phyloP scores from a whole-genome alignment of 2,797 vertebrate species.

The Labroides dimidiatus region DNA sequence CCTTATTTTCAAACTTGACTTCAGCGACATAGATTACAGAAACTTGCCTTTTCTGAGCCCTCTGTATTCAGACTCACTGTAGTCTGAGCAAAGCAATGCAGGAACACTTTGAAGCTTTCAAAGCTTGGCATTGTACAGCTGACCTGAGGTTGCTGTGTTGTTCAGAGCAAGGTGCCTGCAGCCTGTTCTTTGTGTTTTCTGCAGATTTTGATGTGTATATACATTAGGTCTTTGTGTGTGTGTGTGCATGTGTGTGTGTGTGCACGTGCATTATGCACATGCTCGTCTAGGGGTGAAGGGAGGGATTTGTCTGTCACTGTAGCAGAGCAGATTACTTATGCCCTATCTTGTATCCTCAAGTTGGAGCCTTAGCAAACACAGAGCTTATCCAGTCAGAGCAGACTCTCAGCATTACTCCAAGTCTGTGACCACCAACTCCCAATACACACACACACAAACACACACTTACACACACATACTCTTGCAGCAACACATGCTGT shows the following conservation, averaged over 20 bases:
- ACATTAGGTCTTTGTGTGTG: background rate
- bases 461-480: slow-evolving; percentile 13
- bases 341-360: slow-evolving; percentile 54
- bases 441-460: slow-evolving; percentile 17
- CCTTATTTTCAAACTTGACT: slow-evolving; percentile 39
- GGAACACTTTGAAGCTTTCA: background rate
- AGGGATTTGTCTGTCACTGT: slow-evolving; percentile 49
- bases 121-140: background rate
- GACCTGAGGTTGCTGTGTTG: background rate
- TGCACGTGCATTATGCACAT: background rate
- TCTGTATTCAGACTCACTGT: background rate
- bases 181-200: slow-evolving; percentile 10
- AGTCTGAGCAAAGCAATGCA: slow-evolving; percentile 8
- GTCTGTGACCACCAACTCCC: slow-evolving; percentile 17
- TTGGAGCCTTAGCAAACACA: slow-evolving; percentile 63
- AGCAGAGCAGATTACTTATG: slow-evolving; percentile 54
- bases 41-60: slow-evolving; percentile 31
- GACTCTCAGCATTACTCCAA: slow-evolving; percentile 50
- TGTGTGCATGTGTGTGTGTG: background rate
- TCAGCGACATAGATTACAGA: slow-evolving; percentile 35
- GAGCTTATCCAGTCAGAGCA: slow-evolving; percentile 65
- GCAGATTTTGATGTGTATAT: background rate
- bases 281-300: slow-evolving; percentile 2
- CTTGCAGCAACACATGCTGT: background rate
- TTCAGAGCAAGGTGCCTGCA: background rate